phyloP scores from a whole-genome alignment of 2,113 vertebrate species.

The Paratilapia polleni region DNA sequence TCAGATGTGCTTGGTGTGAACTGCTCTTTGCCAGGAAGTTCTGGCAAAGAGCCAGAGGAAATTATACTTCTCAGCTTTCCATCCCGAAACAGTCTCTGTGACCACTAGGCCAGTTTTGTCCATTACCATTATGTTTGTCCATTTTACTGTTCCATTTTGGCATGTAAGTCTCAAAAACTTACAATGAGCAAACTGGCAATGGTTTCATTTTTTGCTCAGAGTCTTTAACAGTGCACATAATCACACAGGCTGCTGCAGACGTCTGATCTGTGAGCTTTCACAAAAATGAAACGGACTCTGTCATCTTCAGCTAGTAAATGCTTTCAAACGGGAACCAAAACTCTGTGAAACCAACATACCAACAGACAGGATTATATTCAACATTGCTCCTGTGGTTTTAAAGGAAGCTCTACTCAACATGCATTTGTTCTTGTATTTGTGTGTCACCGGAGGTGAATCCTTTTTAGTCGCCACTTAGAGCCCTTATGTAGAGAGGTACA shows the following conservation, averaged over 20 bases:
- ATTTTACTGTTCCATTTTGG: slow-evolving; percentile 1
- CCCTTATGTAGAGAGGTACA: slow-evolving; percentile 17
- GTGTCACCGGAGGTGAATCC: slow-evolving; percentile 60
- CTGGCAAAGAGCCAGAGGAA: not conserved
- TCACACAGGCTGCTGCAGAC: not conserved
- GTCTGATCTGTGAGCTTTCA: not conserved
- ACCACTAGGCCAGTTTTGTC: not conserved
- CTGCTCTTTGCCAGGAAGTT: not conserved
- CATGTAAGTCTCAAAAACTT: not conserved
- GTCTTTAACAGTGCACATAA: slow-evolving; percentile 3
- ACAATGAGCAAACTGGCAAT: not conserved
- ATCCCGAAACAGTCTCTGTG: slow-evolving; percentile 5
- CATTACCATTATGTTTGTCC: slow-evolving; percentile 8
- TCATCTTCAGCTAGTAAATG: not conserved
- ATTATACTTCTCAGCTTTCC: slow-evolving; percentile 17
- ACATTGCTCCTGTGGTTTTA: slow-evolving; percentile 13
- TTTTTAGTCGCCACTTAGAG: slow-evolving; percentile 48
- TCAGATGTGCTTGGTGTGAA: not conserved
- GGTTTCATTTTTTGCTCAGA: not conserved
- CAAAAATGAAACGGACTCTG: not conserved
- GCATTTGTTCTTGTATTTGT: slow-evolving; percentile 42
- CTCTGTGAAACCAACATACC: not conserved
- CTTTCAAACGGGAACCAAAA: not conserved
- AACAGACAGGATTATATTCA: slow-evolving; percentile 17
- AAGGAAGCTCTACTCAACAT: not conserved